phyloP scores from a whole-genome alignment of 2,797 vertebrate species.

The Parauchenoglanis ngamensis region DNA sequence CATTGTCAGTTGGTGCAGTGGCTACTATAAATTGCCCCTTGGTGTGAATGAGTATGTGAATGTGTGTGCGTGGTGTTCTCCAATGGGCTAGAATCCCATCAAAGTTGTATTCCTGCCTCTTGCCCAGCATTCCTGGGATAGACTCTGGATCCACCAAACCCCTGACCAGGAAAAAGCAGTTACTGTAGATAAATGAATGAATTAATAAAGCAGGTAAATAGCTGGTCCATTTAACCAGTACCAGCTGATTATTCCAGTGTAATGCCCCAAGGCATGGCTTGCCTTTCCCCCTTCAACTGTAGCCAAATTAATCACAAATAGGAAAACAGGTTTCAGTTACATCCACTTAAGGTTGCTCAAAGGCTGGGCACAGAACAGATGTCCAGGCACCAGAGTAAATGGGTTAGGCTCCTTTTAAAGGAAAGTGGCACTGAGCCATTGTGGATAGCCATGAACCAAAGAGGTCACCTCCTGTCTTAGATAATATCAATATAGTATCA shows the following conservation, averaged over 20 bases:
- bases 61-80: not conserved
- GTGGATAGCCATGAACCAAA: not conserved
- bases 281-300: not conserved
- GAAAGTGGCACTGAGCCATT: not conserved
- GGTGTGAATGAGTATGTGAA: not conserved
- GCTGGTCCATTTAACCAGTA: not conserved
- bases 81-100: not conserved
- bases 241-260: not conserved
- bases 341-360: not conserved
- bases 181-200: not conserved
- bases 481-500: not conserved
- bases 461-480: not conserved
- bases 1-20: not conserved
- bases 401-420: not conserved
- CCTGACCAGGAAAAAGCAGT: not conserved
- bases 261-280: not conserved
- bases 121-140: not conserved
- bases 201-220: not conserved
- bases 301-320: not conserved
- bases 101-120: not conserved
- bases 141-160: not conserved
- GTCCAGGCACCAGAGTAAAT: slow-evolving; percentile 13
- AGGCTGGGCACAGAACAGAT: slow-evolving; percentile 12
- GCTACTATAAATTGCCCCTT: not conserved
- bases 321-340: not conserved